Conservation (phyloP, 2,888 invertebrate genomes). For the Ochropacha duplaris region DNA sequence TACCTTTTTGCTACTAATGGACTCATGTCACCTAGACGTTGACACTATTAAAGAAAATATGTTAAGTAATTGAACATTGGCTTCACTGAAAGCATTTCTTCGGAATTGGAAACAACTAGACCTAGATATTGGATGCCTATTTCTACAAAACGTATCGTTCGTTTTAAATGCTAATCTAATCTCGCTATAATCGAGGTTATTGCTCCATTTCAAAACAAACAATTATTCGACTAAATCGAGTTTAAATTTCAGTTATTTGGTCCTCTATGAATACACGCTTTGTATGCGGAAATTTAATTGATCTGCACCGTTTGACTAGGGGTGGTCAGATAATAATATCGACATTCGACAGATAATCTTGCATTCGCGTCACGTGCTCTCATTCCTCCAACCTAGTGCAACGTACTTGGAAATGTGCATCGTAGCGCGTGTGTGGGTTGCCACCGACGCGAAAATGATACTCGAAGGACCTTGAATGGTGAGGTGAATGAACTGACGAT, state of each 20-base stretch:
- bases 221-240: constrained; percentile 16
- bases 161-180: not conserved
- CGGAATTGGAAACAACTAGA: constrained; percentile 21
- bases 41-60: constrained; percentile 9
- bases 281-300: constrained; percentile 67
- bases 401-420: constrained; percentile 73
- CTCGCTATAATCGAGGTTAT: not conserved
- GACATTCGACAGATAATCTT: constrained; percentile 55
- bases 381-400: constrained; percentile 76
- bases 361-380: constrained; percentile 76
- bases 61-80: constrained; percentile 33
- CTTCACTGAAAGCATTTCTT: constrained; percentile 20
- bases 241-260: constrained; percentile 25
- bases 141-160: not conserved
- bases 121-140: constrained; percentile 18
- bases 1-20: constrained; percentile 47
- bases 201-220: constrained; percentile 22
- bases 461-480: constrained; percentile 64
- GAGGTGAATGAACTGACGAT: constrained; percentile 68
- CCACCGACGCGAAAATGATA: constrained; percentile 64
- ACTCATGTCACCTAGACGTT: constrained; percentile 29
- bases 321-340: constrained; percentile 70
- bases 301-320: constrained; percentile 51
- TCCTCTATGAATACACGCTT: constrained; percentile 45
- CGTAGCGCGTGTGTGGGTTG: constrained; percentile 65